Conservation (phyloP, 1,140 invertebrate genomes). For the Hylaeus anthracinus region DNA sequence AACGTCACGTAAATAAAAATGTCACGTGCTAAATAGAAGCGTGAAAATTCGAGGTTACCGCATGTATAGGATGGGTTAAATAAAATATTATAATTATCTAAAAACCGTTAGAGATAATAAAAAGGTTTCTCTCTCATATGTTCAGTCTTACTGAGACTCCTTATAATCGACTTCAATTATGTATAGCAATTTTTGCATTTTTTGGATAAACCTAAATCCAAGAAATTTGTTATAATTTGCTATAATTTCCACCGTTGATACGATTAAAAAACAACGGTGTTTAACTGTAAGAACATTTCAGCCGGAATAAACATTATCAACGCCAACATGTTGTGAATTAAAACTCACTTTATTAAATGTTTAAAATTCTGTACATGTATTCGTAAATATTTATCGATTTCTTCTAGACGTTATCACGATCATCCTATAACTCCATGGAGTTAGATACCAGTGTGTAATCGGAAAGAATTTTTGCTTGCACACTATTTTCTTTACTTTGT, state of each 20-base stretch:
- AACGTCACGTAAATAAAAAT: too few relatives aligned
- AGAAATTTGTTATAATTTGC: background rate
- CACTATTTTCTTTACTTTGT: background rate
- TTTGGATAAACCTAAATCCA: too few relatives aligned
- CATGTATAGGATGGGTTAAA: background rate
- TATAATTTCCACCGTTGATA: background rate
- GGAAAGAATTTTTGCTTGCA: background rate
- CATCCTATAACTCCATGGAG: background rate
- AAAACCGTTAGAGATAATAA: background rate
- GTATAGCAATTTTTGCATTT: too few relatives aligned
- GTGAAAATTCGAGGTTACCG: constrained; percentile 14
- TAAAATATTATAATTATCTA: constrained; percentile 3
- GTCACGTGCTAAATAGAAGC: background rate
- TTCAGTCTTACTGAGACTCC: background rate
- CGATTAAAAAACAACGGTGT: background rate
- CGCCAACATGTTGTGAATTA: background rate
- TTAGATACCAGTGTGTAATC: background rate
- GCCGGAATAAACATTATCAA: background rate
- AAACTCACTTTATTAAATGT: constrained; percentile 7
- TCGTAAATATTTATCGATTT: background rate
- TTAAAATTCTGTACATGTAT: constrained; percentile 4
- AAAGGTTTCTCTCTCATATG: background rate
- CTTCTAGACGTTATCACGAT: background rate
- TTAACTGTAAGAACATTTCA: background rate
- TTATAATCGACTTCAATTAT: too few relatives aligned